Conservation (phyloP, 2,888 invertebrate species). For the Eupithecia subumbrata region DNA sequence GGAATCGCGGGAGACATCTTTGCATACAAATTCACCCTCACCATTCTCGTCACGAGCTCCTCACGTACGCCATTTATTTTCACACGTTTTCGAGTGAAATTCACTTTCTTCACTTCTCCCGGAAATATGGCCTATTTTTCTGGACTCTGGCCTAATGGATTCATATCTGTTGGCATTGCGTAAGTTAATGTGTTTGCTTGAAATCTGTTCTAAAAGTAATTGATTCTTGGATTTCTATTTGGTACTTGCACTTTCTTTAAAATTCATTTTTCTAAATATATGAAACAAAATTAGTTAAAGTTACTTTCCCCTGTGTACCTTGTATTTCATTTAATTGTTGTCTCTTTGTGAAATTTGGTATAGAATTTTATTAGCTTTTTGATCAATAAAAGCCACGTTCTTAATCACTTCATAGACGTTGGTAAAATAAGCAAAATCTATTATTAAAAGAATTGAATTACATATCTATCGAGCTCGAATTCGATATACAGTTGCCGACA, state of each 20-base stretch:
- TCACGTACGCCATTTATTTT: conserved; percentile 60
- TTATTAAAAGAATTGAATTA: not conserved
- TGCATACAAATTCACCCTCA: conserved; percentile 30
- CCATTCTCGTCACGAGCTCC: conserved; percentile 27
- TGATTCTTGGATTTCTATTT: conserved; percentile 1
- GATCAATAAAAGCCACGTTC: not conserved
- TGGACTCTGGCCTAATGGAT: conserved; percentile 44
- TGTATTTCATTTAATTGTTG: not conserved
- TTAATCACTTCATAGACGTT: not conserved
- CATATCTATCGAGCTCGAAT: not conserved
- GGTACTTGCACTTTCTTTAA: not conserved
- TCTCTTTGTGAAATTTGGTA: not conserved
- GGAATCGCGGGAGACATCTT: conserved; percentile 19
- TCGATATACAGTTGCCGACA: not conserved
- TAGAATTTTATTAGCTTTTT: not conserved
- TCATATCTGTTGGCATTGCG: conserved; percentile 20
- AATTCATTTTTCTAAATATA: not conserved
- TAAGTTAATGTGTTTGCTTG: conserved; percentile 12
- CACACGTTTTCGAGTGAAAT: conserved; percentile 69
- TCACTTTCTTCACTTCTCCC: conserved; percentile 70
- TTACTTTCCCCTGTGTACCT: not conserved
- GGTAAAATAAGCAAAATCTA: not conserved
- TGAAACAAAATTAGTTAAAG: not conserved
- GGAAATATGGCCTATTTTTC: conserved; percentile 45
- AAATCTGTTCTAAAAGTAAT: conserved; percentile 7